Evolutionary conservation across 2,797 vertebrate species (phyloP).

Genomic region (Cossypha caffra): DNA sequence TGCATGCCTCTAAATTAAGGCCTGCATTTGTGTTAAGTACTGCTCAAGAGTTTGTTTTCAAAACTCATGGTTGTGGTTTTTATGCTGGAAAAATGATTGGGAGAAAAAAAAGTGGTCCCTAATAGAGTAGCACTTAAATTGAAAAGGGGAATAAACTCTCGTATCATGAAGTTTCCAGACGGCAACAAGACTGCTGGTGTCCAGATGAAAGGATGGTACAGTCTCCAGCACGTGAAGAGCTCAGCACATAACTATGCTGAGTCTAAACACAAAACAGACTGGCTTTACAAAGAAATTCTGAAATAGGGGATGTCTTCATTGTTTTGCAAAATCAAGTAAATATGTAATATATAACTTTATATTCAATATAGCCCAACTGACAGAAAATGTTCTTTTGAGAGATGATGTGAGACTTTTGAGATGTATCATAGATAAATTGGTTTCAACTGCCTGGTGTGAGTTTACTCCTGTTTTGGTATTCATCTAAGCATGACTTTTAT

Average conservation of each 20-base stretch:
- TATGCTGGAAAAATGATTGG: background rate
- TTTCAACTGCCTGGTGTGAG: constrained; percentile 1
- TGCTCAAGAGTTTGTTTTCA: background rate
- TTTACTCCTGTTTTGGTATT: constrained; percentile 7
- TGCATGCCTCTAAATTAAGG: background rate
- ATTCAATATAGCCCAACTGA: background rate
- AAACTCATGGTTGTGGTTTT: background rate
- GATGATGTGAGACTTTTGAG: background rate
- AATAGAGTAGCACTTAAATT: background rate
- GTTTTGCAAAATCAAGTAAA: background rate
- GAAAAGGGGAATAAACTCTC: background rate
- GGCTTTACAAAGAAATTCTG: background rate
- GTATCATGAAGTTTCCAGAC: background rate
- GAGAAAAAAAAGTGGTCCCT: background rate
- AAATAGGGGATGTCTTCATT: background rate
- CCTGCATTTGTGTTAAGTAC: background rate
- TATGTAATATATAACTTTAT: background rate
- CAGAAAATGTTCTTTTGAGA: background rate
- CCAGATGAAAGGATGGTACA: background rate
- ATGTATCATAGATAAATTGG: background rate
- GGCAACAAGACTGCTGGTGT: background rate
- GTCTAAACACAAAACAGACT: background rate
- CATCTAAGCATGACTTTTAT: constrained; percentile 15
- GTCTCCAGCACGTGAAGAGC: background rate
- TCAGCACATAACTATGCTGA: background rate